phyloP scores from a whole-genome alignment of 2,113 vertebrate species.

The Hoplias malabaricus region DNA sequence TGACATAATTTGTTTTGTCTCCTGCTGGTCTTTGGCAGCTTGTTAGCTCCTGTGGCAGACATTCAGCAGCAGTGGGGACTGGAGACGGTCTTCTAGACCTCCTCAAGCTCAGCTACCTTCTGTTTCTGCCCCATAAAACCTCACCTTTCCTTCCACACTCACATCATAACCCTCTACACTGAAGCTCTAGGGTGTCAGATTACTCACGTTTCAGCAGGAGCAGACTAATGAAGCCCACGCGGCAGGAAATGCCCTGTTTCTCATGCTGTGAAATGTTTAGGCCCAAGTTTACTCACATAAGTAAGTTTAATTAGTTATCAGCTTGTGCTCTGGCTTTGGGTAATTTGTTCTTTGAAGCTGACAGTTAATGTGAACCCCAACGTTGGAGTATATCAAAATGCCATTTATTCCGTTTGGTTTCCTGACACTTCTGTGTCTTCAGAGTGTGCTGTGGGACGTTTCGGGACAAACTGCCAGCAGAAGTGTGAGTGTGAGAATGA shows the following conservation, averaged over 20 bases:
- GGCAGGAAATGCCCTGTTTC: not conserved
- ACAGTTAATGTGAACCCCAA: too few relatives aligned
- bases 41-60: constrained; percentile 3
- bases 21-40: constrained; percentile 46
- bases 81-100: constrained; percentile 29
- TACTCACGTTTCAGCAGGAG: constrained; percentile 32
- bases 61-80: constrained; percentile 14
- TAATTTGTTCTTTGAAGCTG: too few relatives aligned
- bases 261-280: not conserved
- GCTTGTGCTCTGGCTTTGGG: not conserved
- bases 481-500: constrained; percentile 79
- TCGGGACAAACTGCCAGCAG: constrained; percentile 73
- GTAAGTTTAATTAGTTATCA: not conserved
- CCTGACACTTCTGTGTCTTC: not conserved
- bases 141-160: constrained; percentile 22
- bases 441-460: constrained; percentile 79
- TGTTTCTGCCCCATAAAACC: constrained; percentile 40
- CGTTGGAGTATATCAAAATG: too few relatives aligned
- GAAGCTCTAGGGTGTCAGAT: constrained; percentile 39
- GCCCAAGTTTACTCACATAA: not conserved
- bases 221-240: not conserved
- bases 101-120: not conserved
- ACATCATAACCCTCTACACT: constrained; percentile 30
- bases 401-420: too few relatives aligned
- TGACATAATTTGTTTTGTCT: constrained; percentile 53